These are phyloP conservation scores for Todiramphus chloris DNA, from an alignment of 2,113 vertebrate genomes.

Conservation along the genomic window DNA sequence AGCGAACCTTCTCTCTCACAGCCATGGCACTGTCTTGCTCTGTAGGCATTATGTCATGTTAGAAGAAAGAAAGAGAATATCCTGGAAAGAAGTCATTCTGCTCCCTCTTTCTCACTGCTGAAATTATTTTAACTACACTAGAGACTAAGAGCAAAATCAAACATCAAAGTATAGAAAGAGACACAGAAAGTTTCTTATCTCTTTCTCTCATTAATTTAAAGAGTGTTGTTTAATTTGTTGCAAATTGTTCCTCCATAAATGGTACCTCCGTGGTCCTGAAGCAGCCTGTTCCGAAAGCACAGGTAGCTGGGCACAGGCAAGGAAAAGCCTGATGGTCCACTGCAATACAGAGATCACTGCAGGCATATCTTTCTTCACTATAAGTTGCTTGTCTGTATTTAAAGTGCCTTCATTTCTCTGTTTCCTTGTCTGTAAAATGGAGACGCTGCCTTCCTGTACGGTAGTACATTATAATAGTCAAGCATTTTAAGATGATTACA, in stretches of 20 bases:
- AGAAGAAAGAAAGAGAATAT: background rate
- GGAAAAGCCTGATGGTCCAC: background rate
- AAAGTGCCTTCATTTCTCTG: background rate
- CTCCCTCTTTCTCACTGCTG: background rate
- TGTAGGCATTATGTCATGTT: background rate
- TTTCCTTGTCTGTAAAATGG: background rate
- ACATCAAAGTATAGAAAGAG: background rate
- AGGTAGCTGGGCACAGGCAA: background rate
- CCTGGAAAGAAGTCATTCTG: background rate
- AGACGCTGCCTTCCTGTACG: background rate
- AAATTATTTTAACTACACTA: background rate
- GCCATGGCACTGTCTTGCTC: background rate
- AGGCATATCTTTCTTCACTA: background rate
- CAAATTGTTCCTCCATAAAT: background rate
- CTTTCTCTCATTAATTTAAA: background rate
- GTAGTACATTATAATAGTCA: background rate
- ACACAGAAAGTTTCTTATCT: background rate
- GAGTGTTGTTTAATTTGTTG: background rate
- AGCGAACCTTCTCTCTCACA: background rate
- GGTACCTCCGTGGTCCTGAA: background rate
- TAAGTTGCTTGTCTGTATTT: background rate
- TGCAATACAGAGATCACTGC: background rate
- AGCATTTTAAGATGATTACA: constrained; percentile 14
- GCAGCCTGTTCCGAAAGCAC: background rate
- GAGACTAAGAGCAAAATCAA: background rate